A percentile compares a stretch with the other conserved stretches of the same genome.
Conservation (phyloP, 2,797 vertebrate species). For the Nasua narica region DNA sequence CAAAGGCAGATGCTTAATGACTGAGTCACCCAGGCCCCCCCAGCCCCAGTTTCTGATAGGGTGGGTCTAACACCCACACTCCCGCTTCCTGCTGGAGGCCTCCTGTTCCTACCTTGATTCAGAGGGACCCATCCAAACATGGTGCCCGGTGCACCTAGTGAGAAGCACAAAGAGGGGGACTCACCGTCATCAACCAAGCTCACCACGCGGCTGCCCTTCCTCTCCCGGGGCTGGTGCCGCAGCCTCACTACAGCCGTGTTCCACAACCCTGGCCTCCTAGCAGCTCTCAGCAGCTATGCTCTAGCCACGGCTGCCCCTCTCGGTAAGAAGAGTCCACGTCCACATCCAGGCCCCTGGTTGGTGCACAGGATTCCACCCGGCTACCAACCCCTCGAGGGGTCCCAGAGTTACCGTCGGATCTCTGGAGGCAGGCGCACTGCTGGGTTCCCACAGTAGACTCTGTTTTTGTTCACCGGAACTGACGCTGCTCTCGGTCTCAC, state of each 20-base stretch:
- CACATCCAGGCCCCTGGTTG: not conserved
- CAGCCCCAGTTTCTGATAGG: not conserved
- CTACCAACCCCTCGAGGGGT: not conserved
- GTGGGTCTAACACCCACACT: not conserved
- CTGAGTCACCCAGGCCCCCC: too few relatives aligned
- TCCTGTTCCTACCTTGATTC: not conserved
- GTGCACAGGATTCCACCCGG: fast-evolving
- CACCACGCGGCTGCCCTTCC: not conserved
- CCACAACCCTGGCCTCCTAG: not conserved
- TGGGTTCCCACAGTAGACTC: too few relatives aligned
- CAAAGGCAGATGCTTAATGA: too few relatives aligned
- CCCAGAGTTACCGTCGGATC: not conserved
- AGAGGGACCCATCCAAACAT: not conserved
- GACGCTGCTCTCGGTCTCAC: not conserved
- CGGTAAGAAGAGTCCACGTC: fast-evolving
- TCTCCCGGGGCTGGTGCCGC: not conserved
- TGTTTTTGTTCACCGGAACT: not conserved
- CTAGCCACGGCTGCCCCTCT: too few relatives aligned
- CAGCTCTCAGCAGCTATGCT: not conserved
- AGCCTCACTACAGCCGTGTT: fast-evolving
- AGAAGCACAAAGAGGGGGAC: not conserved
- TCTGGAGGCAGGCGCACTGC: not conserved
- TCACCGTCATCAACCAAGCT: not conserved
- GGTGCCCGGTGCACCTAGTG: not conserved
- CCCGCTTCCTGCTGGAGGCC: not conserved